phyloP scores from a whole-genome alignment of 2,113 vertebrate species.

The Oostethus manadensis region DNA sequence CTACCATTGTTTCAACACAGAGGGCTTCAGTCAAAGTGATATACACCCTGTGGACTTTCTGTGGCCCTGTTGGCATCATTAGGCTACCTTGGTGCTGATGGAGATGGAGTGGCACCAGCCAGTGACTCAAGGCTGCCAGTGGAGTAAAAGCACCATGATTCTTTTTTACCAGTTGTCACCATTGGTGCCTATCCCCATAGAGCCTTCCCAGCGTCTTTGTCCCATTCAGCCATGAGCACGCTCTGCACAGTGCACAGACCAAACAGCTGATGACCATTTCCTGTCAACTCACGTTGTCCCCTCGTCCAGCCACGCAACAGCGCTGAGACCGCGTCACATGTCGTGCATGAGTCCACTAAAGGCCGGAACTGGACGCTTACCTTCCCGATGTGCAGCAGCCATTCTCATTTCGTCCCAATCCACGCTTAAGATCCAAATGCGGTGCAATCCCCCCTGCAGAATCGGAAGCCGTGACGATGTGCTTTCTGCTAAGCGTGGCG shows the following conservation, averaged over 20 bases:
- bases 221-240: background rate
- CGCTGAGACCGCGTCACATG: constrained; percentile 11
- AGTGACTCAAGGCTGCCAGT: constrained; percentile 43
- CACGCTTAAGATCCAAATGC: constrained; percentile 37
- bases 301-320: constrained; percentile 28
- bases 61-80: constrained; percentile 51
- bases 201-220: background rate
- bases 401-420: constrained; percentile 64
- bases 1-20: constrained; percentile 37
- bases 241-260: constrained; percentile 14
- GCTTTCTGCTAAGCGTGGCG: constrained; percentile 37
- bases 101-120: constrained; percentile 51
- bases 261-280: constrained; percentile 56
- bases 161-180: constrained; percentile 12
- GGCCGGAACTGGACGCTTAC: constrained; percentile 62
- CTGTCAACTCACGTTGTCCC: constrained; percentile 49
- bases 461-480: constrained; percentile 42
- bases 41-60: constrained; percentile 40
- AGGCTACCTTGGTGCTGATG: constrained; percentile 44
- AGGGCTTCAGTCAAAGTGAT: constrained; percentile 35
- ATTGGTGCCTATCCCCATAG: constrained; percentile 8
- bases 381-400: constrained; percentile 65
- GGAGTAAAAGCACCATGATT: constrained; percentile 9
- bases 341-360: constrained; percentile 22
- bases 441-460: constrained; percentile 29